A percentile compares a stretch with the other conserved stretches of the same genome.
phyloP scores from a whole-genome alignment of 2,888 invertebrate genomes.

The Pycnomerus fuliginosus region DNA sequence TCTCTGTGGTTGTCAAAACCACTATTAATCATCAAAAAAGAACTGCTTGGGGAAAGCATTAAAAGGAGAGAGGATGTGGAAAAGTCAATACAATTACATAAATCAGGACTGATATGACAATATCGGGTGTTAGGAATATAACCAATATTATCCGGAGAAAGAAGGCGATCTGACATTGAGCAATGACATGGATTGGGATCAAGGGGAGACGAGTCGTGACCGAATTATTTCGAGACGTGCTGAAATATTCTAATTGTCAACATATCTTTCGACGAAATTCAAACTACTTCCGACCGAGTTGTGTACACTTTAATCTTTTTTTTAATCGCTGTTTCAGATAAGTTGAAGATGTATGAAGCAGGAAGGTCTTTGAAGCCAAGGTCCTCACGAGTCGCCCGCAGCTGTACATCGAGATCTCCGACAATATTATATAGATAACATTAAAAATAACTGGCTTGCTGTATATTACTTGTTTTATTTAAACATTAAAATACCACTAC shows the following conservation, averaged over 20 bases:
- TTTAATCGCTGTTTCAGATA: no score
- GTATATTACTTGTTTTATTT: conserved; percentile 39
- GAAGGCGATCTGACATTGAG: conserved; percentile 39
- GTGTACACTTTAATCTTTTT: no score
- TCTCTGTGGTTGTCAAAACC: conserved; percentile 29
- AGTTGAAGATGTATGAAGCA: conserved; percentile 43
- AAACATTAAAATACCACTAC: conserved; percentile 21
- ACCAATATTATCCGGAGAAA: conserved; percentile 47
- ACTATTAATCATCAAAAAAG: conserved; percentile 40
- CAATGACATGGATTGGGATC: conserved; percentile 30
- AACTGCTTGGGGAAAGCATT: conserved; percentile 28
- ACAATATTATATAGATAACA: conserved; percentile 31
- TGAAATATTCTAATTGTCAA: conserved; percentile 19
- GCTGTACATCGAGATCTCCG: conserved; percentile 34
- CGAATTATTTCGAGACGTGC: conserved; percentile 40
- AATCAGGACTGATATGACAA: conserved; percentile 50
- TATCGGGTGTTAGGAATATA: conserved; percentile 49
- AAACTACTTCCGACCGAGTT: no score
- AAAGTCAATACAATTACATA: conserved; percentile 53
- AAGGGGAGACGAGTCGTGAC: conserved; percentile 34
- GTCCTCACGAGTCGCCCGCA: conserved; percentile 42
- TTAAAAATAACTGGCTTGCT: conserved; percentile 28
- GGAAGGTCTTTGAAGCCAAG: conserved; percentile 45
- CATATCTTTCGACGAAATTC: no score
- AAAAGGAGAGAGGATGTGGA: conserved; percentile 36